Conservation (phyloP, 2,113 vertebrate species). For the Bos indicus region DNA sequence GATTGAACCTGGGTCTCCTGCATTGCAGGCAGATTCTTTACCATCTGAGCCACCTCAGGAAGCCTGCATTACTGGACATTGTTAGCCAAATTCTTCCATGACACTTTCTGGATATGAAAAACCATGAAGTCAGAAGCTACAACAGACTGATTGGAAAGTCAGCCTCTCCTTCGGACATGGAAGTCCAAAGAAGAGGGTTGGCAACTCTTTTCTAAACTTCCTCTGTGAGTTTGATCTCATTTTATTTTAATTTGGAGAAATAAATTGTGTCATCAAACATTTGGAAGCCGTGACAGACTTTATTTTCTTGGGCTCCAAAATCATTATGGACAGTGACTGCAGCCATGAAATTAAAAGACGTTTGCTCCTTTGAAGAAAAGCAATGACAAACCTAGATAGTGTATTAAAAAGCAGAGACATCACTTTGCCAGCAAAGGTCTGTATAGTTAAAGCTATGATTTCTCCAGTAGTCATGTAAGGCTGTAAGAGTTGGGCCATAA, state of each 20-base stretch:
- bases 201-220: neutral
- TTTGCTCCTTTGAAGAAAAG: neutral
- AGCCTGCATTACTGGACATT: neutral
- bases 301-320: neutral
- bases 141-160: neutral
- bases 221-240: neutral
- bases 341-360: neutral
- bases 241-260: conserved; percentile 8
- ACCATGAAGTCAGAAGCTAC: neutral
- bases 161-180: neutral
- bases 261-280: neutral
- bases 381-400: neutral
- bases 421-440: neutral
- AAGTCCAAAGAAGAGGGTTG: neutral
- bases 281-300: neutral
- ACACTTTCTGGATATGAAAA: neutral
- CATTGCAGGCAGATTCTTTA: neutral
- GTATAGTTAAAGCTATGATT: neutral
- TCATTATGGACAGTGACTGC: neutral
- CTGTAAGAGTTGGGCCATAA: neutral
- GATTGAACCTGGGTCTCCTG: neutral
- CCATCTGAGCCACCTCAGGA: neutral
- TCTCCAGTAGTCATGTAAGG: neutral
- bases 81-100: neutral
- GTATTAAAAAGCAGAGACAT: neutral